These are phyloP conservation scores for Ancistrus triradiatus DNA, from an alignment of 2,113 vertebrate species.

Conservation along the genomic window DNA sequence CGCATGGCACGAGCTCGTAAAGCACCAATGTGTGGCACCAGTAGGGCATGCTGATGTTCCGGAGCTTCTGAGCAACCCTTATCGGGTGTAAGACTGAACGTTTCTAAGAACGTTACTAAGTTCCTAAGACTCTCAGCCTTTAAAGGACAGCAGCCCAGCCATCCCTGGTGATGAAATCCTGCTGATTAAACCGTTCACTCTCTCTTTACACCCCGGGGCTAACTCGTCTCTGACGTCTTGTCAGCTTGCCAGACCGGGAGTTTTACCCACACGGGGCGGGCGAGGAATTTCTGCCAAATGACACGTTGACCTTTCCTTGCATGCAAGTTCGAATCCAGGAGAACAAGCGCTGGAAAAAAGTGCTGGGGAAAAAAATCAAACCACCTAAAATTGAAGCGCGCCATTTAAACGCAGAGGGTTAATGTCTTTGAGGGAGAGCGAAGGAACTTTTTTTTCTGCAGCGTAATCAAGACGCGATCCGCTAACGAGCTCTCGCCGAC, in stretches of 20 bases:
- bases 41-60: no score
- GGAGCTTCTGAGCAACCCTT: no score
- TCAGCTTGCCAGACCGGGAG: slow-evolving; percentile 9
- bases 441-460: background rate
- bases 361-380: no score
- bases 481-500: slow-evolving; percentile 1
- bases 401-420: no score
- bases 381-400: no score
- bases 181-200: slow-evolving; percentile 7
- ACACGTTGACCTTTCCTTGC: slow-evolving; percentile 17
- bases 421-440: background rate
- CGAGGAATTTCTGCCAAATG: slow-evolving; percentile 15
- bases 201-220: slow-evolving; percentile 4
- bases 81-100: no score
- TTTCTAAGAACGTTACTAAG: no score
- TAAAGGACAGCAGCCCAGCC: no score
- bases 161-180: slow-evolving; percentile 4
- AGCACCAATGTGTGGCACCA: no score
- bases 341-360: no score
- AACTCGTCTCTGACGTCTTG: slow-evolving; percentile 6
- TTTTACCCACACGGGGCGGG: background rate
- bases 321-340: background rate
- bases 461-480: slow-evolving; percentile 18
- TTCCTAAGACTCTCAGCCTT: no score
- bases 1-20: no score